Base-by-base conservation (phyloP, 1,140 invertebrate species). In the Holotrichia oblita region DNA sequence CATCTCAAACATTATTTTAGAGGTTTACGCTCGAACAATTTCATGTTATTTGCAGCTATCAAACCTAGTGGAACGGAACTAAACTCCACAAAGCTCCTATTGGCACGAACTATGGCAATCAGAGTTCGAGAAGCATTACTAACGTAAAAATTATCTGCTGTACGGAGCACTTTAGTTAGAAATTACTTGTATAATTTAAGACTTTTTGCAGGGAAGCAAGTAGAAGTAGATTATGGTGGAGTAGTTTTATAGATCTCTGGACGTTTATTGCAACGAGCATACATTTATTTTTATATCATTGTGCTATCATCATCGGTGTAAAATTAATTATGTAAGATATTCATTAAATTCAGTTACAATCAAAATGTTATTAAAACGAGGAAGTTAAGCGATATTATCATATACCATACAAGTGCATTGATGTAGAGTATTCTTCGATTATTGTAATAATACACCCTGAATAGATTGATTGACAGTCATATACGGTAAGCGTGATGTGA, bases 1-100 rank as follows among this genome's bases (percentile, higher is more conserved):
- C 61, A 69, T 69, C 61, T 69, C 61, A 69, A 69, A 69, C 61
- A 69, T 69, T 69, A 69, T 69, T 69, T 69, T 69, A 69, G 61
- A 69, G 61, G 61, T 69, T 69, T 34, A 69, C 61, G 14, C 61
- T 69, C 22, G 61, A 69, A 69, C 61, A 69, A 69, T 34, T 69
- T 69, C 20, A 34, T 22, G 61, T 69, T 69, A 69, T 69, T 69
- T 69, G 61, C 20, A 69, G 61, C 61, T 69, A 69, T 69, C 61
- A 69, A 69, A 69, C 17, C 61, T 69, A 69, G 61, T 69, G 61
- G 61, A 27, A 69, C 27, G 61, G 61, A 69, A 69, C 27, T 69
- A 69, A 69, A 69, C 61, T 69, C 61, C 27, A 69, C 61, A 69
- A 69, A 69, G 61, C 61, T 34, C 61, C 24, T 69, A 69, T 69